phyloP scores from a whole-genome alignment of 2,113 vertebrate species.

The Odobenus rosmarus region DNA sequence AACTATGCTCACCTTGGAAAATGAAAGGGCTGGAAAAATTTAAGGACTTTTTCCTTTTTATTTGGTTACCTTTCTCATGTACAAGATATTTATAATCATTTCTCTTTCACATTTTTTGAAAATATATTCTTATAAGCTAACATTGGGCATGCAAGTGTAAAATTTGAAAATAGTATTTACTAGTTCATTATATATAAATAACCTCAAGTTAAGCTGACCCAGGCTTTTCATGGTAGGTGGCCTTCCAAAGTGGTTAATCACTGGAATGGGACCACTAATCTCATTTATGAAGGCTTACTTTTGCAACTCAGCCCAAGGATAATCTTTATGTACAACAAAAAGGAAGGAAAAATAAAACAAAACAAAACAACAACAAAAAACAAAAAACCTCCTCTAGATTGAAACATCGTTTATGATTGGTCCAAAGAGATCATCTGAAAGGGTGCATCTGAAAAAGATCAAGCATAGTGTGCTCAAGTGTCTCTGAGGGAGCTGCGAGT shows the following conservation, averaged over 20 bases:
- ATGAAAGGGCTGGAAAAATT: background rate
- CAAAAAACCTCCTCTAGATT: background rate
- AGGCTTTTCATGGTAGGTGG: background rate
- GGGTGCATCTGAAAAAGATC: background rate
- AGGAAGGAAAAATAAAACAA: background rate
- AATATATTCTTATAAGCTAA: background rate
- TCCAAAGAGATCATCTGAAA: background rate
- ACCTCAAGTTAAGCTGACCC: background rate
- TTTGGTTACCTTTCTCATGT: background rate
- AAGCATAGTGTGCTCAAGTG: background rate
- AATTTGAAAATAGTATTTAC: background rate
- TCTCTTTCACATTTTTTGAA: background rate
- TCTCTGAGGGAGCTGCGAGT: background rate
- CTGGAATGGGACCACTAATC: background rate
- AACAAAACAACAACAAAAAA: background rate
- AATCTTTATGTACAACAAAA: background rate
- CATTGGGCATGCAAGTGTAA: background rate
- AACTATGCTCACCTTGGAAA: slow-evolving; percentile 5
- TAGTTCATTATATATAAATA: background rate
- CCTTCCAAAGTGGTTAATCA: background rate
- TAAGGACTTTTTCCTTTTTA: background rate
- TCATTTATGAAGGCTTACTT: background rate
- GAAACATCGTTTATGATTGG: background rate
- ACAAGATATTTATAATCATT: background rate
- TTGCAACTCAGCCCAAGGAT: background rate